Evolutionary conservation across 2,113 vertebrate genomes (phyloP).

Genomic region (Calyptomena viridis): DNA sequence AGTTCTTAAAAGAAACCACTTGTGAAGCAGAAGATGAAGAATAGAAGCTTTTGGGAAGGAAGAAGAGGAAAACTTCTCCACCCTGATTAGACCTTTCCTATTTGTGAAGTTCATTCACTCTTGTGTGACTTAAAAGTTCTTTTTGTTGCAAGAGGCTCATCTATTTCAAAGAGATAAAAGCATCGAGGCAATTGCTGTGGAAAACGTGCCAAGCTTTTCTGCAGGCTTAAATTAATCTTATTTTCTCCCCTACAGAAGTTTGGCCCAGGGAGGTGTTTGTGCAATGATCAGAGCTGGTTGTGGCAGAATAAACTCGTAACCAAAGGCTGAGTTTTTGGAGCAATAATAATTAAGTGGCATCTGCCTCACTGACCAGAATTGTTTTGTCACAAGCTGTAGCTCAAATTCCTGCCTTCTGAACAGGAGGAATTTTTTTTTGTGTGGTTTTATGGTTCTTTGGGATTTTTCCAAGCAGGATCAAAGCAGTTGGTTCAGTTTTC

Average conservation of each 20-base stretch:
- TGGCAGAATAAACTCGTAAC: background rate
- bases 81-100: background rate
- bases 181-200: background rate
- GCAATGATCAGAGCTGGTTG: background rate
- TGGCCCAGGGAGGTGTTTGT: background rate
- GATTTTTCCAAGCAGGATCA: constrained; percentile 23
- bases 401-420: constrained; percentile 23
- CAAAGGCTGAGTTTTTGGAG: background rate
- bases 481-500: background rate
- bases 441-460: background rate
- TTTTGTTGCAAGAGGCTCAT: constrained; percentile 27
- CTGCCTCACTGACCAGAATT: background rate
- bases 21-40: background rate
- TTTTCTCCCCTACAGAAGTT: background rate
- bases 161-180: constrained; percentile 47
- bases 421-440: background rate
- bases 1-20: background rate
- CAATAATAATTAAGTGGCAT: background rate
- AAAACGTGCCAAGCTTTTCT: constrained; percentile 40
- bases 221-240: constrained; percentile 34
- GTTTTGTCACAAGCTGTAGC: background rate
- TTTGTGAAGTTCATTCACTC: background rate
- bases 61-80: background rate
- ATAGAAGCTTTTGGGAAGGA: background rate
- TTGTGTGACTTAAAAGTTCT: background rate